These are phyloP conservation scores for Acanthaster planci DNA, from an alignment of 35 echinoderm and acorn worm genomes.

Conservation along the genomic window DNA sequence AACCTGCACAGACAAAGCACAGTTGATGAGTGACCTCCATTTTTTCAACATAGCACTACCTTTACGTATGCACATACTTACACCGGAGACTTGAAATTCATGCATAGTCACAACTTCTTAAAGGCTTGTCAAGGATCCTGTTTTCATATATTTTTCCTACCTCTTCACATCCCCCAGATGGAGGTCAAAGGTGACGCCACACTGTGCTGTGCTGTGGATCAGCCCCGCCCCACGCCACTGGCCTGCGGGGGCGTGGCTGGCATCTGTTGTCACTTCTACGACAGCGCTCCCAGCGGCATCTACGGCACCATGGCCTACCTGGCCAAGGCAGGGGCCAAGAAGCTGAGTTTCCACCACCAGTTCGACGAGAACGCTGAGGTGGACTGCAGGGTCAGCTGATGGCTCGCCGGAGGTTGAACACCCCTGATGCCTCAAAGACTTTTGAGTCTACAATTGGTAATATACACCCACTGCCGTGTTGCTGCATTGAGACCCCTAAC, in stretches of 20 bases:
- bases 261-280: conserved; percentile 92
- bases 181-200: conserved; percentile 81
- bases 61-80: no score
- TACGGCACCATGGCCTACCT: conserved; percentile 97
- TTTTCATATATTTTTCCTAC: not conserved
- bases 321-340: conserved; percentile 60
- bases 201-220: conserved; percentile 68
- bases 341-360: conserved; percentile 71
- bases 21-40: no score
- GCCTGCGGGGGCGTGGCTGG: conserved; percentile 64
- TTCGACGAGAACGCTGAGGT: conserved; percentile 64
- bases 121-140: not conserved
- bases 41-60: no score
- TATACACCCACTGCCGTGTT: no score
- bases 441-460: no score
- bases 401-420: not conserved
- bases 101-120: not conserved
- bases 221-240: conserved; percentile 14
- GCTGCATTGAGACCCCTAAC: no score
- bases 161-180: conserved; percentile 32
- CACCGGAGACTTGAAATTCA: no score
- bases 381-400: conserved; percentile 86
- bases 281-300: conserved; percentile 93
- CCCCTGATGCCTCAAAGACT: no score
- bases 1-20: no score